Conservation (phyloP, 2,888 invertebrate species). For the Serripes groenlandicus region DNA sequence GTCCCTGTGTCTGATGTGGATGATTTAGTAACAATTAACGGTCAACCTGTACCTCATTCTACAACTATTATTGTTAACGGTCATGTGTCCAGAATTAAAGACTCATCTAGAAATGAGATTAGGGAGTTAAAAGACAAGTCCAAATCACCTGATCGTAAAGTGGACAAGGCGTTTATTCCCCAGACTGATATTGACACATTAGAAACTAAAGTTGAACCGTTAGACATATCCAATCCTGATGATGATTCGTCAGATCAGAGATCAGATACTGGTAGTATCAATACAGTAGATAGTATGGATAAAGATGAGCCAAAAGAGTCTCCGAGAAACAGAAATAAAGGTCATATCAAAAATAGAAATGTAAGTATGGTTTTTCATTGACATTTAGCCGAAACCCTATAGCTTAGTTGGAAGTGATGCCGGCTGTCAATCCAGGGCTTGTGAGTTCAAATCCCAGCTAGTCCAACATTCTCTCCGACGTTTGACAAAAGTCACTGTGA, state of each 20-base stretch:
- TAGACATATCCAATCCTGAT: conserved; percentile 76
- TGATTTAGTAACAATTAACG: conserved; percentile 74
- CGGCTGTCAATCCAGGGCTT: too few species aligned
- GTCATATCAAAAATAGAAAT: conserved; percentile 72
- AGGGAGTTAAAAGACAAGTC: conserved; percentile 30
- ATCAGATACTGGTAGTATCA: conserved; percentile 80
- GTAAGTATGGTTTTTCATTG: too few species aligned
- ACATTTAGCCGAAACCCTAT: too few species aligned
- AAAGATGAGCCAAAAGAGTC: conserved; percentile 68
- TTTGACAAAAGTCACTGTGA: too few species aligned
- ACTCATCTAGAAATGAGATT: conserved; percentile 44
- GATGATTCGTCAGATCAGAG: conserved; percentile 77
- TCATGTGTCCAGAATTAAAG: conserved; percentile 70
- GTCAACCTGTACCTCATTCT: conserved; percentile 75
- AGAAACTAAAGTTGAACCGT: conserved; percentile 75
- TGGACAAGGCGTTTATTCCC: conserved; percentile 69
- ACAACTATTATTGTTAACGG: conserved; percentile 78
- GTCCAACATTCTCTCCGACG: too few species aligned
- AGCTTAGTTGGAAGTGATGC: too few species aligned
- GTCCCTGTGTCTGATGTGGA: conserved; percentile 57
- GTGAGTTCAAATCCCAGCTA: too few species aligned
- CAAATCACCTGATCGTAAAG: conserved; percentile 45
- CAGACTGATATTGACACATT: conserved; percentile 82
- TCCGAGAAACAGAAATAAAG: conserved; percentile 34
- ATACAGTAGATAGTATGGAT: conserved; percentile 79